These are phyloP conservation scores for Heloderma charlesbogerti DNA, from an alignment of 2,113 vertebrate genomes.

Conservation along the genomic window DNA sequence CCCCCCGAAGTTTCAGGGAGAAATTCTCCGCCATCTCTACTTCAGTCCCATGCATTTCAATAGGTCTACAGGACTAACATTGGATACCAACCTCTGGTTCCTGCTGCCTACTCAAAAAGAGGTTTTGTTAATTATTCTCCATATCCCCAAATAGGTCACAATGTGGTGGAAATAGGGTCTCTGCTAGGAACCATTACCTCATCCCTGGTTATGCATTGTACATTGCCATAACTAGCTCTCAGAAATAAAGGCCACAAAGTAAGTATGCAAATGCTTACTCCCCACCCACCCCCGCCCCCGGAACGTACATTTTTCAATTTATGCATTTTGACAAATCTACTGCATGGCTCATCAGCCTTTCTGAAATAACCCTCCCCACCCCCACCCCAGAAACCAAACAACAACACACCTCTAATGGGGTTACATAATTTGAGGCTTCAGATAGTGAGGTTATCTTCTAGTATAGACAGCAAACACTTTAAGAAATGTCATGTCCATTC, in stretches of 20 bases:
- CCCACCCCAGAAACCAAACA: too few species aligned
- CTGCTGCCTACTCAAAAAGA: neutral
- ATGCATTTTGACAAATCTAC: neutral
- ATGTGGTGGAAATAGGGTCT: neutral
- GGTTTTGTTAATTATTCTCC: neutral
- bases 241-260: neutral
- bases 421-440: neutral
- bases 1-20: too few species aligned
- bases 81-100: neutral
- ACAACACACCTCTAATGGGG: neutral
- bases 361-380: neutral
- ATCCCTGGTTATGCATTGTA: neutral
- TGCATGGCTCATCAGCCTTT: neutral
- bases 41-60: too few species aligned
- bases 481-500: neutral
- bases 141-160: neutral
- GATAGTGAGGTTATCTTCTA: constrained; percentile 10
- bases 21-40: too few species aligned
- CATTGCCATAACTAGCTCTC: neutral
- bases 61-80: too few species aligned
- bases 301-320: neutral
- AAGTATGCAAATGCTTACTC: neutral
- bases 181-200: too few species aligned
- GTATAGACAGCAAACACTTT: neutral
- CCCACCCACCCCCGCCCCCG: too few species aligned